Percentiles rank a stretch among this genome's conserved stretches.
These are phyloP conservation scores for Psilanteris sp. DNA, from an alignment of 1,140 invertebrate genomes.

Conservation along the genomic window DNA sequence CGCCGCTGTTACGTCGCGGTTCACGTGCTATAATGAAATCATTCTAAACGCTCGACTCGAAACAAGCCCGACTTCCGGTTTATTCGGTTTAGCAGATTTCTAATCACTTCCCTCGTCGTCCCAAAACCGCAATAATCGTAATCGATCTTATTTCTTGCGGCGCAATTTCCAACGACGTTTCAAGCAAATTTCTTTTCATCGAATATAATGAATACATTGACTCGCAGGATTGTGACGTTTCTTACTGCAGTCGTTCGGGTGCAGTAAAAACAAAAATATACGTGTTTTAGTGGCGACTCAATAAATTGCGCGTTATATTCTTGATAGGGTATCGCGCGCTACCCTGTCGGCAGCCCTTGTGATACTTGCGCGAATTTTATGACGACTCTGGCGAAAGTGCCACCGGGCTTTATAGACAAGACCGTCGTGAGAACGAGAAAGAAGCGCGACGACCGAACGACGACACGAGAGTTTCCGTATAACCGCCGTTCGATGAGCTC, in stretches of 20 bases:
- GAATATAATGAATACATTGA: slow-evolving; percentile 43
- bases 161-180: too few species aligned
- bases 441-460: slow-evolving; percentile 26
- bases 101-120: too few species aligned
- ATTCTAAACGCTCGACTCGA: too few species aligned
- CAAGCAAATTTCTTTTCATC: too few species aligned
- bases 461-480: slow-evolving; percentile 35
- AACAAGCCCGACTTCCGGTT: too few species aligned
- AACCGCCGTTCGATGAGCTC: slow-evolving; percentile 59
- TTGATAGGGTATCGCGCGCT: slow-evolving; percentile 62
- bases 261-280: slow-evolving; percentile 55
- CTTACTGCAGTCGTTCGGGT: slow-evolving; percentile 29
- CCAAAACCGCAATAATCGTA: too few species aligned
- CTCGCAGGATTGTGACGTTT: slow-evolving; percentile 23
- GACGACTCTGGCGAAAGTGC: slow-evolving; percentile 70
- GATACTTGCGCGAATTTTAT: slow-evolving; percentile 67
- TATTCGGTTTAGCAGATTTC: too few species aligned
- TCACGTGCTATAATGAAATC: too few species aligned
- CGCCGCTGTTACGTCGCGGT: too few species aligned
- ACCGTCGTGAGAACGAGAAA: slow-evolving; percentile 40
- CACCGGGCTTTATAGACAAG: slow-evolving; percentile 65
- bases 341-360: slow-evolving; percentile 35
- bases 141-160: too few species aligned
- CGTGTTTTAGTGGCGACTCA: slow-evolving; percentile 53
- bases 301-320: slow-evolving; percentile 72